Percentiles rank a stretch among this genome's conserved stretches.
Evolutionary conservation across 2,797 vertebrate species (phyloP).

Genomic region (Ceryle rudis): DNA sequence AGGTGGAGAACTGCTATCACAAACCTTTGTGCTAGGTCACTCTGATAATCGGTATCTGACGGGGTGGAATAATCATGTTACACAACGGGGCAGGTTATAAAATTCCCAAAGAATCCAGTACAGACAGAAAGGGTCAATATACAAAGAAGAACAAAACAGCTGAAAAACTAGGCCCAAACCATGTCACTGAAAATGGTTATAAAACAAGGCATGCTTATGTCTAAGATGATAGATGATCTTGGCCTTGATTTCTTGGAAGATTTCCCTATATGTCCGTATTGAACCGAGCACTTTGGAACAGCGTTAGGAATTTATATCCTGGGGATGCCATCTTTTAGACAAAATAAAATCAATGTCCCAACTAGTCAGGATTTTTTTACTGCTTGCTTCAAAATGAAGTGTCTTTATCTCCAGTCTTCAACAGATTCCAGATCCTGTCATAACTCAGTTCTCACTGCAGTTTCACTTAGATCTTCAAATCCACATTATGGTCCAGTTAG

Average conservation of each 20-base stretch:
- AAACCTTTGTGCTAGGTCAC: neutral
- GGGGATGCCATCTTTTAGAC: slow-evolving; percentile 7
- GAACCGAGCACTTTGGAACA: neutral
- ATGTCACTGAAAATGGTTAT: neutral
- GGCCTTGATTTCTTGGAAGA: slow-evolving; percentile 28
- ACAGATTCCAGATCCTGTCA: neutral
- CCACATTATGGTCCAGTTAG: neutral
- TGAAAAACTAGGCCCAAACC: neutral
- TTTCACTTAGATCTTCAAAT: neutral
- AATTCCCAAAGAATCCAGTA: neutral
- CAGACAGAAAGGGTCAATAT: neutral
- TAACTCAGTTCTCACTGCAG: neutral
- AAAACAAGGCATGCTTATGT: neutral
- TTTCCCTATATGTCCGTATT: slow-evolving; percentile 10
- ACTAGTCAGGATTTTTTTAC: neutral
- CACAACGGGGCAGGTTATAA: neutral
- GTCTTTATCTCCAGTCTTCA: neutral
- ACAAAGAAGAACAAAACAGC: neutral
- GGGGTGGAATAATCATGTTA: neutral
- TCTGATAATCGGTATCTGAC: neutral
- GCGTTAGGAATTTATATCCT: neutral
- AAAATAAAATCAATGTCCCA: slow-evolving; percentile 31
- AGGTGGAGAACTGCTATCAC: neutral
- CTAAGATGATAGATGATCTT: neutral
- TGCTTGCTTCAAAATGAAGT: slow-evolving; percentile 7